Conservation (phyloP, 2,113 vertebrate species). For the Muntiacus muntjak region DNA sequence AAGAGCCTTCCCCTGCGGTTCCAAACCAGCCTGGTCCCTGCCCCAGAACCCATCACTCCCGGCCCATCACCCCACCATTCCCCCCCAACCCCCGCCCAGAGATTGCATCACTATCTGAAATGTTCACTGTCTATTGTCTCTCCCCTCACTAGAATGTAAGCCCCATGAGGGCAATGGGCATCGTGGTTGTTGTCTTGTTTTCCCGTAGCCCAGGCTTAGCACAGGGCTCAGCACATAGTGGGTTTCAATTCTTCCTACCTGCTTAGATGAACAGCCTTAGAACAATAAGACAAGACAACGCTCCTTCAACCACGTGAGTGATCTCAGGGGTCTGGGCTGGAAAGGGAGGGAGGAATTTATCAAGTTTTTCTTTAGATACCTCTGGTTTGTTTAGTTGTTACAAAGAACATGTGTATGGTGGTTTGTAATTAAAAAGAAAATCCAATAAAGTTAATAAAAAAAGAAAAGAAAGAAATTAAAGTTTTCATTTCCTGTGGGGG, state of each 20-base stretch:
- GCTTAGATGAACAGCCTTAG: too few relatives aligned
- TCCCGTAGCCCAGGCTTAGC: neutral
- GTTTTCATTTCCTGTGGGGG: conserved; percentile 42
- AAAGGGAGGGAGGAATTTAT: too few relatives aligned
- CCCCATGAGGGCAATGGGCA: neutral
- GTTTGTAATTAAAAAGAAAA: conserved; percentile 56
- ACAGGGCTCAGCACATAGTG: accelerated
- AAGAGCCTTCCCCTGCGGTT: neutral
- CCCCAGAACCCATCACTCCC: neutral
- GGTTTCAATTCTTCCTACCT: neutral
- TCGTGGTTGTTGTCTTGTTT: too few relatives aligned
- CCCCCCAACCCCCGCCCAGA: neutral
- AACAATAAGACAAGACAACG: neutral
- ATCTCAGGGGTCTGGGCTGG: neutral
- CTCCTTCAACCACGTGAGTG: neutral
- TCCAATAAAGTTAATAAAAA: conserved; percentile 55
- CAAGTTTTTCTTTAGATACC: neutral
- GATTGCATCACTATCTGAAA: neutral
- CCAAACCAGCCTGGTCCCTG: neutral
- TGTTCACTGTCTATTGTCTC: neutral
- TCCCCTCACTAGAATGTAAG: neutral
- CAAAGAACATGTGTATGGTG: conserved; percentile 16
- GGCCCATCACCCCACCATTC: neutral
- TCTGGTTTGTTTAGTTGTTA: conserved; percentile 22
- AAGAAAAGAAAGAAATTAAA: conserved; percentile 34